Evolutionary conservation across 2,797 vertebrate species (phyloP).

Genomic region (Chelon auratus): DNA sequence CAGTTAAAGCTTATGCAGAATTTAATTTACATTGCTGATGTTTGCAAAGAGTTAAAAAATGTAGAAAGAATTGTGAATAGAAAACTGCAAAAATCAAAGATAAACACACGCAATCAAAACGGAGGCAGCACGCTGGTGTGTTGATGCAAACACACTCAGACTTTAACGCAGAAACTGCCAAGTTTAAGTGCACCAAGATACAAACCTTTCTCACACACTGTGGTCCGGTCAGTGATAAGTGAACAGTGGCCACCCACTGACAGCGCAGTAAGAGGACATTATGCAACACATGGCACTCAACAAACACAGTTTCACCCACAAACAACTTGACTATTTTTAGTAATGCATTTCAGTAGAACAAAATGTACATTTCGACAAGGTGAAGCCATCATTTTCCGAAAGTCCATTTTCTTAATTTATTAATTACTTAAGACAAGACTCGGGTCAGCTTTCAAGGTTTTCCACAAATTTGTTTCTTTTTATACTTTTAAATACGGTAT

Average conservation of each 20-base stretch:
- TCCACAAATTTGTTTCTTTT: too few species aligned
- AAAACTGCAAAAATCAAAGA: not conserved
- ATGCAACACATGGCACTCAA: conserved; percentile 33
- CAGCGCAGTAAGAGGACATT: conserved; percentile 13
- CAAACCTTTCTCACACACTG: not conserved
- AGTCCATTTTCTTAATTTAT: too few species aligned
- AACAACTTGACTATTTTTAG: too few species aligned
- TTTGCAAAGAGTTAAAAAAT: not conserved
- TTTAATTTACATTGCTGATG: not conserved
- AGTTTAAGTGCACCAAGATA: not conserved
- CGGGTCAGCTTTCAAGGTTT: too few species aligned
- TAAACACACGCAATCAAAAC: not conserved
- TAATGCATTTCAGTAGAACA: too few species aligned
- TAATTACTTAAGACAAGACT: too few species aligned
- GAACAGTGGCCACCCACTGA: conserved; percentile 9
- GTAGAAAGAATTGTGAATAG: not conserved
- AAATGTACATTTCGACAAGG: too few species aligned
- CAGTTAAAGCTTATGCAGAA: not conserved
- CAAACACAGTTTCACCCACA: conserved; percentile 17
- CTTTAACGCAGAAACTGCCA: not conserved
- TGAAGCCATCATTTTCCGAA: too few species aligned
- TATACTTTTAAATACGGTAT: too few species aligned
- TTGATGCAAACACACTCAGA: conserved; percentile 6
- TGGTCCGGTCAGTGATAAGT: not conserved
- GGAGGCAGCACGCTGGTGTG: not conserved